These are phyloP conservation scores for Acomys russatus DNA, from an alignment of 2,797 vertebrate species.

Conservation along the genomic window DNA sequence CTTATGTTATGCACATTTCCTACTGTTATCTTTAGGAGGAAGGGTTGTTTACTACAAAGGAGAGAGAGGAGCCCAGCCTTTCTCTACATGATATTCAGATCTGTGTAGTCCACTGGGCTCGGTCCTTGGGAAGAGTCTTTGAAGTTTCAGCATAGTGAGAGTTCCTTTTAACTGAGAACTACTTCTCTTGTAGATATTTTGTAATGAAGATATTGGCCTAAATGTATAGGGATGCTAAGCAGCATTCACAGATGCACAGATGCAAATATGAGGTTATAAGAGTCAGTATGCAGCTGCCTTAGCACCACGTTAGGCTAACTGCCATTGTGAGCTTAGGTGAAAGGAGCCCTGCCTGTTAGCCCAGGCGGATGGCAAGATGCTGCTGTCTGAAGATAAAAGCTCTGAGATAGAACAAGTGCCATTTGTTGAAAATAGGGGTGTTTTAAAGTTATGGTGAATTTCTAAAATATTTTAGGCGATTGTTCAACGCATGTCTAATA, in stretches of 20 bases:
- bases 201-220: constrained; percentile 53
- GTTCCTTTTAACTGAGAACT: constrained; percentile 62
- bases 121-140: constrained; percentile 62
- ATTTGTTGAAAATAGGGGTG: constrained; percentile 17
- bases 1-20: constrained; percentile 8
- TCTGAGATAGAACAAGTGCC: constrained; percentile 51
- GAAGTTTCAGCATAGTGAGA: constrained; percentile 28
- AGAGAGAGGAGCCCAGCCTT: constrained; percentile 27
- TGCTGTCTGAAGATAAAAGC: not conserved
- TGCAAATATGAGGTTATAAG: constrained; percentile 51
- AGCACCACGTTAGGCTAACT: not conserved
- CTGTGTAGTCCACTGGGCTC: constrained; percentile 44
- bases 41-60: constrained; percentile 40
- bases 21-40: constrained; percentile 41
- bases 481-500: not conserved
- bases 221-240: constrained; percentile 30
- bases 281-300: not conserved
- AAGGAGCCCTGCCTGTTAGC: constrained; percentile 23
- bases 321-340: not conserved
- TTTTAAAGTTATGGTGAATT: constrained; percentile 6
- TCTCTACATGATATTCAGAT: not conserved
- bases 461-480: not conserved
- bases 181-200: constrained; percentile 50
- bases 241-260: not conserved
- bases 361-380: not conserved